Base-by-base conservation (phyloP, 2,888 invertebrate species). In the Yponomeuta cagnagella region DNA sequence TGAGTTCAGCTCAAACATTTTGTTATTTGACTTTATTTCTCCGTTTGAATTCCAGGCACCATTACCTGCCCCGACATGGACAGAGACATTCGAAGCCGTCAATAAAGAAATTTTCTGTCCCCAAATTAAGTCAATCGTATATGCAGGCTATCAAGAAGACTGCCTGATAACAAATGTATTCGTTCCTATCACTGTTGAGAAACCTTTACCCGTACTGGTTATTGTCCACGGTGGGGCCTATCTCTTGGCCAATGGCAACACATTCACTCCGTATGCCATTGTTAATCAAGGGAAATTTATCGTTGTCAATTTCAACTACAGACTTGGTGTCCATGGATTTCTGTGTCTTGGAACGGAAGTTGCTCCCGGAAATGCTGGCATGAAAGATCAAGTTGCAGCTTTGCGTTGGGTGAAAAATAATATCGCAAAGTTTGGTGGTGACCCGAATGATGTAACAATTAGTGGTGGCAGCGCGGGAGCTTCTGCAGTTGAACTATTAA, bases 321-420 rank as follows among this genome's bases (percentile, higher is more conserved):
- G 79, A 8, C 70, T 79, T 0, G 79, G 77, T 3, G 69, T 76
- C 2, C 78, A 79, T 78, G 83, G 83, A 0, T 82, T 81, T 65
- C 73, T 83, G 4, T 83, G 82, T 72, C 71, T 82, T 3, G 82
- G 82, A 2, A 82, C 82, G 0, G 74, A 81, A 66, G 74, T 74
- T 37, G 75, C 70, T 63, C 83, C 83, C 6, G 83, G 83, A 3
- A 83, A 83, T 66, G 88, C 87, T 33, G 88, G 85, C 4, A 77
- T 87, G 79, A 88, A 88, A 74, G 88, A 89, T 71, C 86, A 86
- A 74, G 79, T 88, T 1, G 82, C 84, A 0, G 73, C 84, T 48
- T 76, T 88, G 12, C 78, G 77, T 0, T 86, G 85, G 86, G 81
- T 86, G 0, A 77, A 84, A 64, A 76, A 75, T 8, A 87, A 88